Percentiles rank a stretch among this genome's conserved stretches.
Evolutionary conservation across 2,797 vertebrate species (phyloP).

Genomic region (Bradypodion pumilum): DNA sequence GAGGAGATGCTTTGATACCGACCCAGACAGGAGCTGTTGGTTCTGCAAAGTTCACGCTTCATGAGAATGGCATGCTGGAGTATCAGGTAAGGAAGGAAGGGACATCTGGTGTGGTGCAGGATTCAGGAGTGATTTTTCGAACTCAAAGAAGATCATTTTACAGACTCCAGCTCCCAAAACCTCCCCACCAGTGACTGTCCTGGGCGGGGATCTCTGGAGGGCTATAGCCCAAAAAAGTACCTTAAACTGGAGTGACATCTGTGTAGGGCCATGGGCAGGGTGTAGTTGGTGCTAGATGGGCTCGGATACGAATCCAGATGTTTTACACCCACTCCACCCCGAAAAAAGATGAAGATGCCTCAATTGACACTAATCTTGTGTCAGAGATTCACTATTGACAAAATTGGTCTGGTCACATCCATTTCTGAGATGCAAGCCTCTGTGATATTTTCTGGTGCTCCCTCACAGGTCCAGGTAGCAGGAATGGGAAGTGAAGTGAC

Average conservation of each 20-base stretch:
- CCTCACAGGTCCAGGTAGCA: slow-evolving; percentile 85
- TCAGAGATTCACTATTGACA: no score
- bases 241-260: no score
- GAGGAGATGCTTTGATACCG: slow-evolving; percentile 85
- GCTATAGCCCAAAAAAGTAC: no score
- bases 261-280: no score
- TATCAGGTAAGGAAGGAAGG: slow-evolving; percentile 90
- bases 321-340: background rate
- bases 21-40: slow-evolving; percentile 91
- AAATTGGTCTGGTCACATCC: no score
- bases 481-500: slow-evolving; percentile 85
- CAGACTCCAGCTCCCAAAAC: no score
- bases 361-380: no score
- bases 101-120: rapidly evolving
- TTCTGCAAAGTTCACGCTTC: slow-evolving; percentile 86
- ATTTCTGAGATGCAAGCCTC: background rate
- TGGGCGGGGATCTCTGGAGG: no score
- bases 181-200: no score
- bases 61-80: slow-evolving; percentile 90
- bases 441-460: rapidly evolving
- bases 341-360: background rate
- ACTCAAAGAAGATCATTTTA: no score
- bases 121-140: background rate
- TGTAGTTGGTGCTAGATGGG: background rate
- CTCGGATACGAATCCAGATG: no score